Conservation (phyloP, 2,797 vertebrate genomes). For the Rallus crepitans region DNA sequence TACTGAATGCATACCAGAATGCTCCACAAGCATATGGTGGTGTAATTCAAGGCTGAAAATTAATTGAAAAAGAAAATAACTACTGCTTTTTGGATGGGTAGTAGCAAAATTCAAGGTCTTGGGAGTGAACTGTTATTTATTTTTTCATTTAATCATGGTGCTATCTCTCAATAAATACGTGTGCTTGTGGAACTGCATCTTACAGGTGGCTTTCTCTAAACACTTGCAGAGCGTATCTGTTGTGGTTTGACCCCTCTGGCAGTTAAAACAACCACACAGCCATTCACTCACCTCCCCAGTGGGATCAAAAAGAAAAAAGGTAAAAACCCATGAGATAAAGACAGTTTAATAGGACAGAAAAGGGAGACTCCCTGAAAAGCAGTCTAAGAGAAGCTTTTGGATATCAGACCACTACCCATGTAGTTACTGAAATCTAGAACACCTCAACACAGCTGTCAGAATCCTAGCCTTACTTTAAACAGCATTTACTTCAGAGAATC, state of each 20-base stretch:
- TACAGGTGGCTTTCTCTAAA: not conserved
- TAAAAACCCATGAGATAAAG: no score
- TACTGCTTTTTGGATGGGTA: not conserved
- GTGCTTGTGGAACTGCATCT: not conserved
- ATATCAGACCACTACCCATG: rapidly evolving
- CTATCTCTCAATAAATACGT: not conserved
- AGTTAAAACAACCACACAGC: no score
- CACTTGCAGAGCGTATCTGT: not conserved
- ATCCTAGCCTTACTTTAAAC: not conserved
- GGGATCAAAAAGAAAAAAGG: no score
- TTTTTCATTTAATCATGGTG: not conserved
- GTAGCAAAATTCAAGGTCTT: not conserved
- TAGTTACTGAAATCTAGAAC: not conserved
- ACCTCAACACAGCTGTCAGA: not conserved
- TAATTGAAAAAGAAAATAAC: not conserved
- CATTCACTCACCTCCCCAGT: no score
- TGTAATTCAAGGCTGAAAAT: not conserved
- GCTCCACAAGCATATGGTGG: not conserved
- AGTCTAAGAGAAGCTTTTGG: not conserved
- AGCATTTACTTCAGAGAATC: not conserved
- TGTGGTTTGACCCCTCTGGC: no score
- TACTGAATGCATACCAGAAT: not conserved
- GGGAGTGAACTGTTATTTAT: not conserved
- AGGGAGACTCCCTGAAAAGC: not conserved
- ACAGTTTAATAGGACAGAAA: no score